A percentile compares a stretch with the other conserved stretches of the same genome.
phyloP scores from a whole-genome alignment of 2,888 invertebrate species.

The Cosmia trapezina region DNA sequence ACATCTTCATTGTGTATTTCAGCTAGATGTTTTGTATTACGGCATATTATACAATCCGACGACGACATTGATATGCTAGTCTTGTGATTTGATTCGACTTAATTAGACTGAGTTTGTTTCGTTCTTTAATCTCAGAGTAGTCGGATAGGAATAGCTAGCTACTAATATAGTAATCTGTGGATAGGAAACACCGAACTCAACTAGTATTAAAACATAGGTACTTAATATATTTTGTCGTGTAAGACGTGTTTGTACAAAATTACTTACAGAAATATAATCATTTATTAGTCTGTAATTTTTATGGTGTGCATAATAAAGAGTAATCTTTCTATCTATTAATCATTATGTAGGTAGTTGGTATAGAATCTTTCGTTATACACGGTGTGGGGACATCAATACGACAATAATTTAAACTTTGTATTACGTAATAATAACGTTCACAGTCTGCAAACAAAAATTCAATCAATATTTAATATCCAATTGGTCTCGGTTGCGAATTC shows the following conservation, averaged over 20 bases:
- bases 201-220: not conserved
- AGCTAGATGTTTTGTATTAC: no score
- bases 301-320: no score
- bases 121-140: no score
- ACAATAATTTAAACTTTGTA: no score
- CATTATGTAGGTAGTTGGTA: not conserved
- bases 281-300: no score
- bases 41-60: no score
- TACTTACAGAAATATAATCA: not conserved
- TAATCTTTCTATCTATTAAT: no score
- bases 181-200: not conserved
- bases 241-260: not conserved
- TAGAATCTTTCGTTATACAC: not conserved
- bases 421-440: no score
- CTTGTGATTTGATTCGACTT: conserved; percentile 21
- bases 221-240: not conserved
- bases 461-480: not conserved
- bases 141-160: not conserved
- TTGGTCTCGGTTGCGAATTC: no score
- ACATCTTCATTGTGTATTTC: no score
- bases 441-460: not conserved
- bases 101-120: conserved; percentile 3
- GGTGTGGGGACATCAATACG: no score
- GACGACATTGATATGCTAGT: not conserved
- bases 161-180: no score